Evolutionary conservation across 2,888 invertebrate genomes (phyloP), one percentile per base, ranked within the genome.

Genomic region (Tenthredo mesomela): DNA sequence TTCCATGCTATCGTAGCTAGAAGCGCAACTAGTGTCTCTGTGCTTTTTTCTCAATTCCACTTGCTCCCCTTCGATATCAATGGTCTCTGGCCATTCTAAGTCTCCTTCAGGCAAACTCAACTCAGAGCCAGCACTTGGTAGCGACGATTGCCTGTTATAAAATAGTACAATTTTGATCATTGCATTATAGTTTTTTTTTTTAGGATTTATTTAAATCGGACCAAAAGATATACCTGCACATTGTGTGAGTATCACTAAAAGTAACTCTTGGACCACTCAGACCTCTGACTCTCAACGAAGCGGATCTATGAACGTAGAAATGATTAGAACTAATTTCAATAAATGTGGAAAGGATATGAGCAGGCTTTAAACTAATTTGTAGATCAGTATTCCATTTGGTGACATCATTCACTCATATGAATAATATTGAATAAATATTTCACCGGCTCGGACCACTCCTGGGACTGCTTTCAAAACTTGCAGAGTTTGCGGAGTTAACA

Each of bases 61-160:
- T 70, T 94, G 95, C 85, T 95, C 95, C 2, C 95, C 96, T 87
- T 96, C 96, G 65, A 96, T 95, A 71, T 95, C 95, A 10, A 96
- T 94, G 61, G 95, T 94, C 70, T 95, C 94, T 2, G 95, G 95
- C 95, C 96, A 96, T 89, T 95, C 95, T 29, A 95, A 88, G 18
- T 93, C 93, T 7, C 94, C 93, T 88, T 96, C 96, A 0, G 95
- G 95, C 54, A 95, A 93, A 89, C 96, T 96, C n/a, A 95, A 92
- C 87, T 96, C 96, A 0, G 96, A 96, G 85, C 95, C 95, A 29
- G 96, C 96, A 90, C 97, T 97, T 0, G 97, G 97, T 88, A 97
- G 93, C 7, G 97, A 97, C 78, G 96, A 96, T 95, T 97, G 97
- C 15, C 97, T 95, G 90, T 43, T 88, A 87, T 83, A 37, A 85